Conservation (phyloP, 2,888 invertebrate genomes). For the Philonicus albiceps region DNA sequence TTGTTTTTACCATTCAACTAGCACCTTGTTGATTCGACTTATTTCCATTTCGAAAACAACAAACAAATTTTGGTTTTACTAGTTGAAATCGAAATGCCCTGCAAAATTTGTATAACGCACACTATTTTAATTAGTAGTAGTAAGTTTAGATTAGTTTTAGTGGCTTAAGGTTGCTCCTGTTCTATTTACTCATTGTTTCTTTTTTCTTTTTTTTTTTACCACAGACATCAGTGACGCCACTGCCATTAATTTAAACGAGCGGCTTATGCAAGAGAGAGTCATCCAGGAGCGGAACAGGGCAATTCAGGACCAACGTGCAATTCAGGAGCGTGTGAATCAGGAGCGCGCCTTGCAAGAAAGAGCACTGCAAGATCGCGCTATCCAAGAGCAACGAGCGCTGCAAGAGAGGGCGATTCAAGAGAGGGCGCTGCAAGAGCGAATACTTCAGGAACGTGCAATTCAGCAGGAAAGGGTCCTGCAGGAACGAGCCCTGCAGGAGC, state of each 20-base stretch:
- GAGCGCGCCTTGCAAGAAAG: slow-evolving; percentile 51
- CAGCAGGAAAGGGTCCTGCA: slow-evolving; percentile 46
- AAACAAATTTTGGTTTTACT: too few relatives aligned
- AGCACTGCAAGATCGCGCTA: slow-evolving; percentile 48
- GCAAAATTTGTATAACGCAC: too few relatives aligned
- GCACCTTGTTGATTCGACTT: too few relatives aligned
- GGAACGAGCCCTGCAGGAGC: slow-evolving; percentile 47
- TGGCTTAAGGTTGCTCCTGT: too few relatives aligned
- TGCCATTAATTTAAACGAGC: slow-evolving; percentile 49
- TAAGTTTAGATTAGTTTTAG: too few relatives aligned
- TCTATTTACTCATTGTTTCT: neutral
- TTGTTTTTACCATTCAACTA: too few relatives aligned
- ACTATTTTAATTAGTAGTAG: too few relatives aligned
- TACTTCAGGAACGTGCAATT: slow-evolving; percentile 43
- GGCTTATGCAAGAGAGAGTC: slow-evolving; percentile 51
- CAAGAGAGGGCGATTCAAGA: slow-evolving; percentile 51
- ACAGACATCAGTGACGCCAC: slow-evolving; percentile 25
- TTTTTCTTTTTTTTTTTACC: neutral
- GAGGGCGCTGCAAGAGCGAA: slow-evolving; percentile 50
- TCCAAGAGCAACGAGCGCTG: slow-evolving; percentile 49
- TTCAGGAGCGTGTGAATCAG: slow-evolving; percentile 52
- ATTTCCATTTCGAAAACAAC: too few relatives aligned
- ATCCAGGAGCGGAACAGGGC: slow-evolving; percentile 46
- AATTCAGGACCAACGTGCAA: slow-evolving; percentile 32
- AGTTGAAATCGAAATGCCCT: too few relatives aligned